Percentiles rank a stretch among this genome's conserved stretches.
Evolutionary conservation across 1,140 invertebrate genomes (phyloP).

Genomic region (Daktulosphaira vitifoliae): DNA sequence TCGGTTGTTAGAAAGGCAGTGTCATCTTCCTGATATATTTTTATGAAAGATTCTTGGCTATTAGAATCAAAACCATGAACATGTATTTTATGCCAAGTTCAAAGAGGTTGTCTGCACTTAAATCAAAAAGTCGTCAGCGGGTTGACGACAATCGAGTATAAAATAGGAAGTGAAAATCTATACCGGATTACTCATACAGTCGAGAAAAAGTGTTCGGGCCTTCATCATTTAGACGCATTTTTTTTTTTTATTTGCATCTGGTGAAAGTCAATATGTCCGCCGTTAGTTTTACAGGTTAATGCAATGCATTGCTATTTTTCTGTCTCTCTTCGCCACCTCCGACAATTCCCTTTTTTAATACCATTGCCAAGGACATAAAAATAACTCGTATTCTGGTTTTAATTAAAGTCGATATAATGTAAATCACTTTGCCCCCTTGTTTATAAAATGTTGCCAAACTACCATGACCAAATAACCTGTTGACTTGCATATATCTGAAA

Average conservation of each 20-base stretch:
- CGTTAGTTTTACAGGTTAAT: not conserved
- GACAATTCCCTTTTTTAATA: not conserved
- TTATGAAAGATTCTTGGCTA: not conserved
- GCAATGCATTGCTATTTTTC: not conserved
- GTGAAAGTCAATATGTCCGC: constrained; percentile 16
- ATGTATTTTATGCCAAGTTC: not conserved
- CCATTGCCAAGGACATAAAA: constrained; percentile 14
- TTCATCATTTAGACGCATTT: constrained; percentile 13
- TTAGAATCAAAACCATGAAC: not conserved
- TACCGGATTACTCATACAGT: constrained; percentile 10
- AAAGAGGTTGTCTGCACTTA: not conserved
- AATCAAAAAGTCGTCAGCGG: constrained; percentile 17
- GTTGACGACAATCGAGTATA: not conserved
- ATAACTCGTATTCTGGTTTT: too few species aligned
- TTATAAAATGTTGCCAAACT: not conserved
- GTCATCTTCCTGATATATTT: constrained; percentile 11
- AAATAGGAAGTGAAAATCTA: constrained; percentile 30
- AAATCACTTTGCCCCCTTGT: too few species aligned
- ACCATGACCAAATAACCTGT: constrained; percentile 3
- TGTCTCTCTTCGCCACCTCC: not conserved
- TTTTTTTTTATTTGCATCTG: constrained; percentile 19
- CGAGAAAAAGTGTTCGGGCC: not conserved
- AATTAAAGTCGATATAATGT: not conserved
- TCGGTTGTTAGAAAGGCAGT: not conserved
- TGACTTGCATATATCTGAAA: too few species aligned